phyloP scores from a whole-genome alignment of 2,888 invertebrate species.

The Amiota minor region DNA sequence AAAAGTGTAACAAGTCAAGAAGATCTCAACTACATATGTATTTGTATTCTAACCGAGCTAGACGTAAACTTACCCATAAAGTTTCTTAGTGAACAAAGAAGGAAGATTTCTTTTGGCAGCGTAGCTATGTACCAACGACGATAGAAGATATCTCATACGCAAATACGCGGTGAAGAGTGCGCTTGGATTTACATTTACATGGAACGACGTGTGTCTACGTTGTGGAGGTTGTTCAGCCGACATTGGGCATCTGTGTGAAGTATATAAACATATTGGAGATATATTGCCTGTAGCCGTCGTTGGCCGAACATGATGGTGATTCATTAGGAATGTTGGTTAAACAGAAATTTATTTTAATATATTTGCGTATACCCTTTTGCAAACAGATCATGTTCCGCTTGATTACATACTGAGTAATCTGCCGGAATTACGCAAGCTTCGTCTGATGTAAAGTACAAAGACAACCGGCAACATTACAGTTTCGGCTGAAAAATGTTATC shows the following conservation, averaged over 20 bases:
- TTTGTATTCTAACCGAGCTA: slow-evolving; percentile 68
- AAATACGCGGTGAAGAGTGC: slow-evolving; percentile 45
- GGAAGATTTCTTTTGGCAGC: slow-evolving; percentile 72
- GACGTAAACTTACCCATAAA: slow-evolving; percentile 69
- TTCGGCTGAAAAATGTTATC: slow-evolving; percentile 71
- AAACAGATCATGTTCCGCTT: slow-evolving; percentile 73
- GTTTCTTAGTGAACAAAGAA: slow-evolving; percentile 68
- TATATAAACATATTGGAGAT: slow-evolving; percentile 71
- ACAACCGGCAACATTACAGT: slow-evolving; percentile 70
- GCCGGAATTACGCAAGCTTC: slow-evolving; percentile 69
- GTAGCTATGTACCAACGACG: slow-evolving; percentile 67
- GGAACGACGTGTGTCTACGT: slow-evolving; percentile 72
- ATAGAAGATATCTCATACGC: slow-evolving; percentile 62
- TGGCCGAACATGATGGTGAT: slow-evolving; percentile 61
- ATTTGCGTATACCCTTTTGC: neutral
- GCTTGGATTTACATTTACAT: slow-evolving; percentile 73
- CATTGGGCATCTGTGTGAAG: slow-evolving; percentile 70
- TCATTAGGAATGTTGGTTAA: neutral
- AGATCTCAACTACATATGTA: slow-evolving; percentile 71
- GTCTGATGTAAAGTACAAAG: slow-evolving; percentile 71
- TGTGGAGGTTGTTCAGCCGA: slow-evolving; percentile 64
- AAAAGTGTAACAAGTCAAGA: slow-evolving; percentile 62
- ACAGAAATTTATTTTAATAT: slow-evolving; percentile 17
- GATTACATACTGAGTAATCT: slow-evolving; percentile 72
- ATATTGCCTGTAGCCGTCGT: slow-evolving; percentile 69